Base-by-base conservation (phyloP, 2,113 vertebrate genomes). In the Myrmophylax atrothorax region DNA sequence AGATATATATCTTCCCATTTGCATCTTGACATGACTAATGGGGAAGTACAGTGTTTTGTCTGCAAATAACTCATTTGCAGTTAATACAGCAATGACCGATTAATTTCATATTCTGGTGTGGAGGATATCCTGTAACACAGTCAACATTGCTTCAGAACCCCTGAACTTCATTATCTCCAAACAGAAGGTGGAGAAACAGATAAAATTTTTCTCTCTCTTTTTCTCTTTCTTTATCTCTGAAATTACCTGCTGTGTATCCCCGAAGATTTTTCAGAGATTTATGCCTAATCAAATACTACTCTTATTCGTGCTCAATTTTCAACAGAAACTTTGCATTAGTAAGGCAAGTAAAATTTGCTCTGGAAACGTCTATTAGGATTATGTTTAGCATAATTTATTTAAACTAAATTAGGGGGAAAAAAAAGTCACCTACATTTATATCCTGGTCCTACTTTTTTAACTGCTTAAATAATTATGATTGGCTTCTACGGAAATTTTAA, bases 131-230 rank as follows among this genome's bases (percentile, higher is more conserved):
- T 77, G 79, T 81, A 94, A 88, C 62, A 93, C 12, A 81, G 67
- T 59, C 84, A 80, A 15, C 80, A 82, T 47, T 91, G 55, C 73
- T 91, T 83, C 67, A 91, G 77, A 88, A 93, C 58, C 84, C 85
- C 76, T 93, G 90, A 95, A 96, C 82, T 94, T 93, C 85, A 95
- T 94, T 93, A 91, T 90, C 87, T 80, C n/a, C 60, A 88, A 69
- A 74, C 7, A 84, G 59, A 78, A 94, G 52, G 23, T 1, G 23
- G 56, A 90, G 19, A 92, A 92, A 89, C 37, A 22, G 83, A 77
- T 10, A 78, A 0, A 5, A 92, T 83, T 79, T 80, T 85, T 84
- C 59, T 82, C 60, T 53, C 59, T 79, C 42, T 44, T 75, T 56
- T 66, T 64, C 29, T 67, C 44, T 62, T n/a, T 72, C 72, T 69